Evolutionary conservation across 2,113 vertebrate genomes (phyloP), one percentile per base, ranked within the genome.

Genomic region (Typhlomys cinereus): DNA sequence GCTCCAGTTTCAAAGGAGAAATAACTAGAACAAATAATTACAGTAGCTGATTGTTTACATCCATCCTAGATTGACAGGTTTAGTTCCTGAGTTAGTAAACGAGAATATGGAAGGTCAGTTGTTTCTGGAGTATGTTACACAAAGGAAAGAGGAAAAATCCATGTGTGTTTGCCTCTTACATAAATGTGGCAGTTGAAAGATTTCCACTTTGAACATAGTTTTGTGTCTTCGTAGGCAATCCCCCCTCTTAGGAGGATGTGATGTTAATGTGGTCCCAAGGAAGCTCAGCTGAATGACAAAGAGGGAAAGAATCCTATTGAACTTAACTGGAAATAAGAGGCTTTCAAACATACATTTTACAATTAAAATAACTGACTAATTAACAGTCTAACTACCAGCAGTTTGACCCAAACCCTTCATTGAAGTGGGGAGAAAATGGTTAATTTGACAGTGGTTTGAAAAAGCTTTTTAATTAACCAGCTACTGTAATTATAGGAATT

Each of bases 401-500:
- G 85, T 94, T 92, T 95, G 52, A 96, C 59, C 78, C 86, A 95
- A 95, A 69, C 64, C 25, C 50, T 95, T 94, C 88, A 96, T 96
- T 95, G 95, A 94, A 93, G n/a, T n/a, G 64, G 52, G 76, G 61
- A n/a, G 34, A 61, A 94, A 94, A 83, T 94, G 85, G 93, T 94
- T 95, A 91, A 94, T 92, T 93, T 95, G 94, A 85, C 71, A 92
- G 92, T 90, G 50, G 52, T 88, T 94, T 95, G 52, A 94, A 80
- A 44, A 31, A 92, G 41, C 67, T 82, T 95, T 70, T 92, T 96
- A 96, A 94, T 97, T 95, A 96, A 88, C 85, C 94, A 96, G 78
- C 70, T 94, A 79, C 74, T 95, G 6, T 93, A 96, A 97, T 96
- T 92, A 95, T 93, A 95, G 79, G 85, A 86, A 95, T 96, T 96